Conservation (phyloP, 2,888 invertebrate genomes). For the Digitonthophagus gazella region DNA sequence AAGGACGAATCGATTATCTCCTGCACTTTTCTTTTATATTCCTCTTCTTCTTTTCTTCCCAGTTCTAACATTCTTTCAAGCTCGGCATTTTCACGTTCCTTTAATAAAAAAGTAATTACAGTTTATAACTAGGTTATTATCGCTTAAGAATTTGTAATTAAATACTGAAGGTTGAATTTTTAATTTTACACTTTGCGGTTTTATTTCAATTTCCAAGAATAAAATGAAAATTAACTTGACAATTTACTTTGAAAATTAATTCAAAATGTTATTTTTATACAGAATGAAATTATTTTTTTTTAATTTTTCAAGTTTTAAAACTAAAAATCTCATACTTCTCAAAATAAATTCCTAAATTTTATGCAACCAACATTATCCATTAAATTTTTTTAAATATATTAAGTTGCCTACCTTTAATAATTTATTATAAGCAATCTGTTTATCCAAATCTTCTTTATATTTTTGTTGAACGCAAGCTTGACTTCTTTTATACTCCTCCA, state of each 20-base stretch:
- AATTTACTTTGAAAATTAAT: too few relatives aligned
- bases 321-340: neutral
- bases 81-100: slow-evolving; percentile 45
- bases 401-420: slow-evolving; percentile 41
- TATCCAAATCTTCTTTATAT: slow-evolving; percentile 45
- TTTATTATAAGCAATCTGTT: slow-evolving; percentile 49
- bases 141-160: too few relatives aligned
- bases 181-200: too few relatives aligned
- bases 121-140: neutral
- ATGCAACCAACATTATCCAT: neutral
- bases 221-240: too few relatives aligned
- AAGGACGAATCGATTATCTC: slow-evolving; percentile 37
- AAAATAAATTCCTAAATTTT: neutral
- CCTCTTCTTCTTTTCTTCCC: slow-evolving; percentile 44
- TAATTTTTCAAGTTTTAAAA: too few relatives aligned
- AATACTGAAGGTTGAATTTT: too few relatives aligned
- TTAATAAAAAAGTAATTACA: neutral
- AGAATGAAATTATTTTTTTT: too few relatives aligned
- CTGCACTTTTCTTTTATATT: slow-evolving; percentile 40
- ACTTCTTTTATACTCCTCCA: slow-evolving; percentile 43
- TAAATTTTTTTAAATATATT: too few relatives aligned
- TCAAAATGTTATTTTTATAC: too few relatives aligned
- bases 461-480: slow-evolving; percentile 38
- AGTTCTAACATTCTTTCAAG: slow-evolving; percentile 42
- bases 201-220: too few relatives aligned